Evolutionary conservation across 2,888 invertebrate genomes (phyloP).

Genomic region (Cepaea hortensis): DNA sequence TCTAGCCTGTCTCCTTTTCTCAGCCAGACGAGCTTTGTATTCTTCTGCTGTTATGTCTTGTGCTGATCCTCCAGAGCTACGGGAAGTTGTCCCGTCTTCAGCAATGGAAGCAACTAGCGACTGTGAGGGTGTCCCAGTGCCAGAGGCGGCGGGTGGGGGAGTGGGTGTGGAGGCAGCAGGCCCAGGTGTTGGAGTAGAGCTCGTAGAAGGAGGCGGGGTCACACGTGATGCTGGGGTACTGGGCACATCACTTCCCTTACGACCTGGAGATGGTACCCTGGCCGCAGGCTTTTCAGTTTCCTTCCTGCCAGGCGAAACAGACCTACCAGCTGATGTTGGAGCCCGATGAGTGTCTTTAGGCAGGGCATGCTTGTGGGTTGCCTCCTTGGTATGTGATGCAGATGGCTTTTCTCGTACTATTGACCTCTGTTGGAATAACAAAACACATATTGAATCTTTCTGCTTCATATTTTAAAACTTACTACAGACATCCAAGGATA

Average conservation of each 20-base stretch:
- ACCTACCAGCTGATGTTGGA: conserved; percentile 10
- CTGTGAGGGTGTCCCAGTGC: conserved; percentile 21
- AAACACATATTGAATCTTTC: neutral
- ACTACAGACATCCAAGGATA: no score
- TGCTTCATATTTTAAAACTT: no score
- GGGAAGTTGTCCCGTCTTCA: conserved; percentile 46
- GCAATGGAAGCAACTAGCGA: neutral
- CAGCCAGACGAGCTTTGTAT: conserved; percentile 94
- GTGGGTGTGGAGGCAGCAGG: conserved; percentile 18
- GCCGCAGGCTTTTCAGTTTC: neutral
- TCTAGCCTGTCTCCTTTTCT: conserved; percentile 88
- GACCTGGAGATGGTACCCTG: conserved; percentile 26
- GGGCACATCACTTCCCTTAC: conserved; percentile 10
- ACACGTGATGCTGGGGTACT: conserved; percentile 41
- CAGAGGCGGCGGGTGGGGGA: neutral
- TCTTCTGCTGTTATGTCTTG: conserved; percentile 80
- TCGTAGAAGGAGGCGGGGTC: conserved; percentile 52
- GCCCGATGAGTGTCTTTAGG: conserved; percentile 25
- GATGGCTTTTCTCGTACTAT: conserved; percentile 28
- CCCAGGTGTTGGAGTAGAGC: conserved; percentile 44
- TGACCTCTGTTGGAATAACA: conserved; percentile 19
- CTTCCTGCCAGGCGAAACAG: conserved; percentile 35
- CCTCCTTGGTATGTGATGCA: neutral
- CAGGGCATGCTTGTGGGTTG: conserved; percentile 5
- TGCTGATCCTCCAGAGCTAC: conserved; percentile 42